Evolutionary conservation across 92 coral and sea anemone species (phyloP), one percentile per base, ranked within the genome.

Genomic region (Palythoa grandiflora): DNA sequence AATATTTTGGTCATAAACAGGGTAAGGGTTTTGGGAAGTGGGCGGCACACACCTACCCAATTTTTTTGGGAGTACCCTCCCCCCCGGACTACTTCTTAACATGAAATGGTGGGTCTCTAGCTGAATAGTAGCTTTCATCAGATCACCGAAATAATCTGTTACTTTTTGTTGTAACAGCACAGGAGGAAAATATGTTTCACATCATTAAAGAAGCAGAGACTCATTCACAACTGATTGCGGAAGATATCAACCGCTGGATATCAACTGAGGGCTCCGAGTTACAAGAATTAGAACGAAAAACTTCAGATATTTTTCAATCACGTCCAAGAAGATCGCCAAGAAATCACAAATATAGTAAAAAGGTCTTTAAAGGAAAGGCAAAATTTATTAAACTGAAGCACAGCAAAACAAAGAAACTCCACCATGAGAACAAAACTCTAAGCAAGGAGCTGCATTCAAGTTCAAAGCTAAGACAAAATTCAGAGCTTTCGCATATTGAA

Each of bases 181-280:
- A 81, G 35, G 83, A 68, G 38, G 70, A 55, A 78, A 74, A 88
- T 12, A 35, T 91, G 36, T 91, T 89, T 9, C 78, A 79, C 38
- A 73, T 95, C 28, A 73, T 94, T 14, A 73, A 88, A 20, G 90
- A 87, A 17, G 89, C 94, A 0, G 90, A 91, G 78, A 87, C 87
- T 38, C 93, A 93, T 66, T 94, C 97, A 55, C 87, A 88, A 44
- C 88, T 84, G 83, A 76, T 95, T 20, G 98, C 96, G 51, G 87
- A 85, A 47, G 98, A 95, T 50, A 87, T 95, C 36, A 89, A 93
- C 47, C 88, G 76, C 14, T 95, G 98, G 98, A 89, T 93, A 10
- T 36, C 84, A 9, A 61, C 52, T 13, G 93, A 95, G 72, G 78
- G 89, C 17, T 85, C 85, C 20, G 80, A 84, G 35, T 55, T 87